Evolutionary conservation across 30 jellyfish, hydroid and myxozoan genomes (phyloP).

Genomic region (Turritopsis rubra): DNA sequence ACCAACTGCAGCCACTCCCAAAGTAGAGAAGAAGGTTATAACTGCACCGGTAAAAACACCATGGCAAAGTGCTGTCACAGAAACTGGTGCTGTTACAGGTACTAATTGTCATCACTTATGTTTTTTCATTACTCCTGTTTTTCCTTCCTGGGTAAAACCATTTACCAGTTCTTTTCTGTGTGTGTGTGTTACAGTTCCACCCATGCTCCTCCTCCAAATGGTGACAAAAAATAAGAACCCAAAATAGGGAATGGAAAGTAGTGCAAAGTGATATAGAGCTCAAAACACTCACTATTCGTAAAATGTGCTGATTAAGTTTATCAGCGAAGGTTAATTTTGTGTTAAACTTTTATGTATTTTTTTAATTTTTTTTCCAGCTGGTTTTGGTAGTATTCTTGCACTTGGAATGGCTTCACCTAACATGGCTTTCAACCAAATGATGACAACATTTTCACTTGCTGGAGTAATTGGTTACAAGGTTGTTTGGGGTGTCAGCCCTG

Average conservation of each 20-base stretch:
- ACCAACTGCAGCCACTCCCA: slow-evolving; percentile 62
- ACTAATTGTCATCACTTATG: background rate
- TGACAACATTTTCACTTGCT: slow-evolving; percentile 90
- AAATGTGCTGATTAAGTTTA: background rate
- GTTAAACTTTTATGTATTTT: background rate
- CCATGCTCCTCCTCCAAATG: too few species aligned
- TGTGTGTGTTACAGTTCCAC: too few species aligned
- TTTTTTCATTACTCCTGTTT: background rate
- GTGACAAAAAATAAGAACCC: too few species aligned
- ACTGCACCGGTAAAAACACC: slow-evolving; percentile 68
- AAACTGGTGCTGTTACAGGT: slow-evolving; percentile 55
- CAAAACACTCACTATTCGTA: background rate
- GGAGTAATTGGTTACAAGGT: slow-evolving; percentile 96
- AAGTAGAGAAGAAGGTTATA: slow-evolving; percentile 25
- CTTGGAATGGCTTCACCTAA: slow-evolving; percentile 85
- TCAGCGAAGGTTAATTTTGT: background rate
- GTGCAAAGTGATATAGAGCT: too few species aligned
- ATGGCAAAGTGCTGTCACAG: slow-evolving; percentile 49
- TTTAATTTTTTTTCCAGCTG: slow-evolving; percentile 41
- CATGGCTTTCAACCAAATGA: slow-evolving; percentile 81
- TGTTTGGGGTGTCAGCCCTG: slow-evolving; percentile 97
- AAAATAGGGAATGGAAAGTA: too few species aligned
- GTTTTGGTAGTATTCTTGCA: slow-evolving; percentile 66
- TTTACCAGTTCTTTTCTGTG: too few species aligned
- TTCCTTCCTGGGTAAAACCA: too few species aligned